A percentile compares a stretch with the other conserved stretches of the same genome.
These are phyloP conservation scores for Aethes cnicana DNA, from an alignment of 2,888 invertebrate genomes.

Conservation along the genomic window DNA sequence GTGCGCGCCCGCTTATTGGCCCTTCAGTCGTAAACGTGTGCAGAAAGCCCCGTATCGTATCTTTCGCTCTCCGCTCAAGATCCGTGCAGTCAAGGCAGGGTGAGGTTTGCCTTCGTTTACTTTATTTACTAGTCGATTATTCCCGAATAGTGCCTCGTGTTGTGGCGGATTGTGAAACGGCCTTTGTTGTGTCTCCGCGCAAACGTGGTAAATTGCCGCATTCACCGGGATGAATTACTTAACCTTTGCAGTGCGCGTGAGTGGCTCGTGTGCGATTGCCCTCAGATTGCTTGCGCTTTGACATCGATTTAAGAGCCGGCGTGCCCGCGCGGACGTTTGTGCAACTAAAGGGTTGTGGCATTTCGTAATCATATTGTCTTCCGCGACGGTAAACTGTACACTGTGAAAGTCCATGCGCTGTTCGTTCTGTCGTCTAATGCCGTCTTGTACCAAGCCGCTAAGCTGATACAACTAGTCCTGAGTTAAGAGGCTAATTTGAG, in stretches of 20 bases:
- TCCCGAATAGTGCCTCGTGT: conserved; percentile 39
- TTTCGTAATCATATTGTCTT: no score
- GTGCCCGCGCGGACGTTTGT: not conserved
- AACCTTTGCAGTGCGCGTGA: conserved; percentile 39
- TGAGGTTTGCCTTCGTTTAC: not conserved
- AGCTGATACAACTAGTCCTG: no score
- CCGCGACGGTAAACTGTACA: no score
- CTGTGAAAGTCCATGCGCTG: no score
- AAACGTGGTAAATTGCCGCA: conserved; percentile 52
- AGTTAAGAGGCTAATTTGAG: no score
- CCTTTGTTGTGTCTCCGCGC: conserved; percentile 54
- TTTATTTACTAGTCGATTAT: not conserved
- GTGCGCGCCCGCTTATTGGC: no score
- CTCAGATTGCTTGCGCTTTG: conserved; percentile 33
- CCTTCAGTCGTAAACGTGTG: no score
- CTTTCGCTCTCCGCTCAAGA: no score
- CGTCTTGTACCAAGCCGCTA: no score
- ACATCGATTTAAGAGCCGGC: conserved; percentile 3
- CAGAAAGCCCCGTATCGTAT: no score
- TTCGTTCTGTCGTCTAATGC: no score
- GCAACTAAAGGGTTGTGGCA: not conserved
- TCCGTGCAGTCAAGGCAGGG: no score
- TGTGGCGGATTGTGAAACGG: conserved; percentile 51
- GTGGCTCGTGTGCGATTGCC: conserved; percentile 33
- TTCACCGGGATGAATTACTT: conserved; percentile 54